Evolutionary conservation across 2,888 invertebrate genomes (phyloP).

Genomic region (Heliconius hortense): DNA sequence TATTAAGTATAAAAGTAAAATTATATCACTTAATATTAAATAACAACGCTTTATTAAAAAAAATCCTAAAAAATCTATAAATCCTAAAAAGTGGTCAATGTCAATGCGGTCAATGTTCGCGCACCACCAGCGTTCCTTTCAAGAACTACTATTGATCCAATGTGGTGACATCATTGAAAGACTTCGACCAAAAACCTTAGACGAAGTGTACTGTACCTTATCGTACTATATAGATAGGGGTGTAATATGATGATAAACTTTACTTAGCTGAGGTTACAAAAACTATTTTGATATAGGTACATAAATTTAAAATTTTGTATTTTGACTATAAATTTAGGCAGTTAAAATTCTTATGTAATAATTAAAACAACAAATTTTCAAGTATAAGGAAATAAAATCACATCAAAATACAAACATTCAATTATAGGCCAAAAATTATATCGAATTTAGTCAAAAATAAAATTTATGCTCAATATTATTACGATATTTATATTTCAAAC

Average conservation of each 20-base stretch:
- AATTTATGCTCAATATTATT: too few relatives aligned
- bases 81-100: not conserved
- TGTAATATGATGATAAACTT: not conserved
- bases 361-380: not conserved
- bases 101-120: slow-evolving; percentile 12
- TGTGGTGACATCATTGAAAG: slow-evolving; percentile 20
- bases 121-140: slow-evolving; percentile 15
- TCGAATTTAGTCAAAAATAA: too few relatives aligned
- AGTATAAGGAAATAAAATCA: not conserved
- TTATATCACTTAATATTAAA: not conserved
- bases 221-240: not conserved
- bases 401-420: too few relatives aligned
- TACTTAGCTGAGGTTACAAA: not conserved
- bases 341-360: not conserved
- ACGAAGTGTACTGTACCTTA: not conserved
- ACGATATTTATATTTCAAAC: not conserved
- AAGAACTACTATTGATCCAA: slow-evolving; percentile 11
- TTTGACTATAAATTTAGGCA: not conserved
- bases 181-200: not conserved
- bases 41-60: not conserved
- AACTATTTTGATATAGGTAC: not conserved
- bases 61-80: not conserved
- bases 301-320: not conserved
- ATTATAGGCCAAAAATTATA: too few relatives aligned
- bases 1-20: not conserved